Percentiles rank a stretch among this genome's conserved stretches.
These are phyloP conservation scores for Champsocephalus esox DNA, from an alignment of 2,797 vertebrate genomes.

Conservation along the genomic window DNA sequence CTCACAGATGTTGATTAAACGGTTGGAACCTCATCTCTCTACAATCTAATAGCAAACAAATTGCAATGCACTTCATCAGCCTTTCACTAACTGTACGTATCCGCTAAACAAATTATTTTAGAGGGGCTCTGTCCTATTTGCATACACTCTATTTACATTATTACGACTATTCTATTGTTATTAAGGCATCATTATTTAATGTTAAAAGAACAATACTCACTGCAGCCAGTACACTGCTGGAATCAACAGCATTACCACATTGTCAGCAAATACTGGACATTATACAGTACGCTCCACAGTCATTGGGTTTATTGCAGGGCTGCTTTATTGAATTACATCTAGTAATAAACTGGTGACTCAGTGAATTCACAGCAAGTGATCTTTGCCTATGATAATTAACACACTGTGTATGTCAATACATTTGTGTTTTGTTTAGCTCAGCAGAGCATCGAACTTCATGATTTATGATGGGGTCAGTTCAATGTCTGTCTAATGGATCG, in stretches of 20 bases:
- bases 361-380: constrained; percentile 16
- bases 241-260: constrained; percentile 3
- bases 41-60: not conserved
- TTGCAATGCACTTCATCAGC: not conserved
- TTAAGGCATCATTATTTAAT: not conserved
- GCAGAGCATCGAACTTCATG: constrained; percentile 39
- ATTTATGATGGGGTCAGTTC: constrained; percentile 41
- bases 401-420: constrained; percentile 16
- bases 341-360: constrained; percentile 33
- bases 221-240: not conserved
- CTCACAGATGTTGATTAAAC: not conserved
- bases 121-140: not conserved
- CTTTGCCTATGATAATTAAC: constrained; percentile 43
- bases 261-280: constrained; percentile 36
- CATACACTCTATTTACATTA: not conserved
- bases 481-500: constrained; percentile 5
- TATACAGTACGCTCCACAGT: constrained; percentile 11
- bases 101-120: not conserved
- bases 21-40: not conserved
- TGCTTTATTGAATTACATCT: constrained; percentile 34
- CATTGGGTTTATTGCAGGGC: constrained; percentile 24
- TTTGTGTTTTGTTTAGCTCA: constrained; percentile 52
- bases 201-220: not conserved
- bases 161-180: not conserved
- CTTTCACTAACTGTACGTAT: not conserved